Evolutionary conservation across 2,113 vertebrate genomes (phyloP).

Genomic region (Podarcis cretensis): DNA sequence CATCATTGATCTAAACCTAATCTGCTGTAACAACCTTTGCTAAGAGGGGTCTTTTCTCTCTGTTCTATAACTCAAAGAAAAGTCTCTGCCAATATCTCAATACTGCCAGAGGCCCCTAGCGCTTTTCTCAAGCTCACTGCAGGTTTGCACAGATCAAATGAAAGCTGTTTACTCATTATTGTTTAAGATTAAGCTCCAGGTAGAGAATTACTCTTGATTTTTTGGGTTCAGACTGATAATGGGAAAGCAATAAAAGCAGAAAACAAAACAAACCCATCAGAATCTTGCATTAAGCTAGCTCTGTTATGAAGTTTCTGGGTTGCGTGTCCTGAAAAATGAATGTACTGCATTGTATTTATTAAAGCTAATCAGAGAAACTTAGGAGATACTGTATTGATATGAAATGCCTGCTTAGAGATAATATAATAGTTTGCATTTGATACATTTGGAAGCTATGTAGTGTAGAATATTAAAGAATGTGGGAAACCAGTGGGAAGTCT

Average conservation of each 20-base stretch:
- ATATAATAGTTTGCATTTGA: background rate
- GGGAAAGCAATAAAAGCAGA: constrained; percentile 30
- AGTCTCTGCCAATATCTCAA: constrained; percentile 64
- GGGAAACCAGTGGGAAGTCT: background rate
- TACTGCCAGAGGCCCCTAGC: constrained; percentile 63
- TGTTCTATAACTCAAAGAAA: constrained; percentile 61
- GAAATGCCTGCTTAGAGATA: constrained; percentile 31
- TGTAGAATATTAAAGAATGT: background rate
- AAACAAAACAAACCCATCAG: constrained; percentile 45
- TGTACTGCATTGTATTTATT: constrained; percentile 8
- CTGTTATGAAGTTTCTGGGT: constrained; percentile 40
- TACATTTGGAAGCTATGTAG: background rate
- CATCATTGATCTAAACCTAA: constrained; percentile 80
- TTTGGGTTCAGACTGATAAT: constrained; percentile 62
- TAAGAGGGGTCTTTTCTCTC: constrained; percentile 54
- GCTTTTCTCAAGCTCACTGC: constrained; percentile 37
- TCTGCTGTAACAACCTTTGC: constrained; percentile 67
- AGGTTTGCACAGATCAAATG: constrained; percentile 72
- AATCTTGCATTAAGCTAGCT: constrained; percentile 61
- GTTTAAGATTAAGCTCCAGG: constrained; percentile 74
- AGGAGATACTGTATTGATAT: background rate
- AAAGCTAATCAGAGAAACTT: constrained; percentile 29
- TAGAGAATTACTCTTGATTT: constrained; percentile 65
- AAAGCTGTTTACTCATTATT: constrained; percentile 73
- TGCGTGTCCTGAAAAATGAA: constrained; percentile 12